A percentile compares a stretch with the other conserved stretches of the same genome.
phyloP scores from a whole-genome alignment of 2,888 invertebrate species.

The Polydesmus complanatus region DNA sequence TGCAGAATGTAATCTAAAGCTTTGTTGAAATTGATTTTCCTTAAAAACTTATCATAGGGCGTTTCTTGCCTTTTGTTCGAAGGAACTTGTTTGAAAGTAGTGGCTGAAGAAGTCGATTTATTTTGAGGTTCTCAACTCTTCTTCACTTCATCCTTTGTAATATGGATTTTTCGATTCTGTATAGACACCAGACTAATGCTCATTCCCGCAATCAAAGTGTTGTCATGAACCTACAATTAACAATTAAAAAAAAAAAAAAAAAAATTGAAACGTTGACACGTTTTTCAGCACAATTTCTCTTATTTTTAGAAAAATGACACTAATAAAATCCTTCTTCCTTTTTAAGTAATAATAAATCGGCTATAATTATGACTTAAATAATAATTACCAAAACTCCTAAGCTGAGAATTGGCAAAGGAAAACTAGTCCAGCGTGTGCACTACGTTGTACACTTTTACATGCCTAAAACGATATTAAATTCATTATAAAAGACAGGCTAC shows the following conservation, averaged over 20 bases:
- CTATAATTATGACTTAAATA: background rate
- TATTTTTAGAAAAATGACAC: no score
- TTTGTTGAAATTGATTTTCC: conserved; percentile 66
- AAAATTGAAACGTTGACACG: no score
- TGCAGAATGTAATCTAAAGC: conserved; percentile 57
- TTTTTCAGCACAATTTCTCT: no score
- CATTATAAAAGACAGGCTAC: no score
- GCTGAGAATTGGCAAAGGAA: conserved; percentile 79
- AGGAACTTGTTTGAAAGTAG: no score
- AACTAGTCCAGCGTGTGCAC: conserved; percentile 80
- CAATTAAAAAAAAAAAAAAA: background rate
- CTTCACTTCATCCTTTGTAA: background rate
- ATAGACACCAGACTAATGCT: conserved; percentile 82
- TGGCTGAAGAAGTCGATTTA: conserved; percentile 11
- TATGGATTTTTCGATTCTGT: conserved; percentile 42
- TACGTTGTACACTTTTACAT: conserved; percentile 83
- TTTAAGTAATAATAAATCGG: background rate
- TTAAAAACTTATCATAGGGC: conserved; percentile 56
- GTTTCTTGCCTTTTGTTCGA: conserved; percentile 18
- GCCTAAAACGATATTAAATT: conserved; percentile 32
- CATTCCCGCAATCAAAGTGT: conserved; percentile 79
- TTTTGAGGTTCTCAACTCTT: background rate
- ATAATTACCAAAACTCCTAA: conserved; percentile 49
- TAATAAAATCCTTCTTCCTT: no score
- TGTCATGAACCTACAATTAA: conserved; percentile 47